Evolutionary conservation across 2,888 invertebrate genomes (phyloP).

Genomic region (Pemphredon lugubris): DNA sequence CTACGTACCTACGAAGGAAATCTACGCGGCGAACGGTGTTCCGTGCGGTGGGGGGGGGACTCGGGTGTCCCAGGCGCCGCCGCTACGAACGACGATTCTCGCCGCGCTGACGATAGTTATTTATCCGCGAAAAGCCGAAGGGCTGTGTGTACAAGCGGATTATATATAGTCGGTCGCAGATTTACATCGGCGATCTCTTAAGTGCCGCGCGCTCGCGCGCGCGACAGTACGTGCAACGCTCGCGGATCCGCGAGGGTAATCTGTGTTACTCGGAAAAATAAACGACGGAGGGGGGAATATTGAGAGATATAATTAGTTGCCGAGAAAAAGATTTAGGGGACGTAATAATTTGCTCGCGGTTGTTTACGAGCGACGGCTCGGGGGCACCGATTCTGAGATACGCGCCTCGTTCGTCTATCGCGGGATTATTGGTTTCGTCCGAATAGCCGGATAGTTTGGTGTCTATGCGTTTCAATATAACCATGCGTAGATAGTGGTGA

Average conservation of each 20-base stretch:
- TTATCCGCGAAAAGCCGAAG: conserved; percentile 37
- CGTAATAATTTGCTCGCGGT: conserved; percentile 9
- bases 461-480: too few relatives aligned
- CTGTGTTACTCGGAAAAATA: conserved; percentile 17
- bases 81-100: conserved; percentile 16
- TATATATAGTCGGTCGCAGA: neutral
- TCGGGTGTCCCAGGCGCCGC: conserved; percentile 40
- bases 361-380: neutral
- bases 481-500: too few relatives aligned
- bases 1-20: neutral
- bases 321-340: conserved; percentile 29
- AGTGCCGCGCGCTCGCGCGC: neutral
- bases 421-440: neutral
- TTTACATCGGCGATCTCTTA: conserved; percentile 39
- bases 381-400: too few relatives aligned
- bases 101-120: conserved; percentile 35
- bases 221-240: neutral
- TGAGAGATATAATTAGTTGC: conserved; percentile 30
- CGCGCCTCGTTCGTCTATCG: neutral
- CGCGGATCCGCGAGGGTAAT: neutral
- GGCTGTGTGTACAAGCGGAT: neutral
- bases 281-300: conserved; percentile 25
- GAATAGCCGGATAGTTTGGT: too few relatives aligned
- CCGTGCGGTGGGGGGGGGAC: too few relatives aligned
- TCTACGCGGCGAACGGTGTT: conserved; percentile 10